Percentiles rank a stretch among this genome's conserved stretches.
Conservation (phyloP, 2,797 vertebrate species). For the Cynopterus sphinx region DNA sequence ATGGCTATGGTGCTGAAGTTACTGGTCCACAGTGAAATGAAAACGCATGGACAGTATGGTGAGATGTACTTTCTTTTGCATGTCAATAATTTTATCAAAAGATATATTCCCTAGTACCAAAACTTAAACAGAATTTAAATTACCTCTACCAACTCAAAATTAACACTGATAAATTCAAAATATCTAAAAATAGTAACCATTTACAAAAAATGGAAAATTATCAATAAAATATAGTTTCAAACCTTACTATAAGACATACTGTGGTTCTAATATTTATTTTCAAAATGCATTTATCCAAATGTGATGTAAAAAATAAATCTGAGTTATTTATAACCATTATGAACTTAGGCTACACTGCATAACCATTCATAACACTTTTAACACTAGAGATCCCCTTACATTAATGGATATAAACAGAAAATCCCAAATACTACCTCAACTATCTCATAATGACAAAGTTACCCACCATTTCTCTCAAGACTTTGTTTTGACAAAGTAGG, state of each 20-base stretch:
- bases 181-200: not conserved
- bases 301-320: constrained; percentile 26
- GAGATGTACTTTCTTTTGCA: constrained; percentile 52
- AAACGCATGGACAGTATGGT: not conserved
- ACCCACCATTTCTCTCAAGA: not conserved
- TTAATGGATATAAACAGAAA: not conserved
- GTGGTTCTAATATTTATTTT: not conserved
- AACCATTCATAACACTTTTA: not conserved
- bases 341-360: not conserved
- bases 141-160: constrained; percentile 22
- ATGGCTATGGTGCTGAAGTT: not conserved
- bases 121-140: constrained; percentile 13
- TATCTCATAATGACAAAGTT: not conserved
- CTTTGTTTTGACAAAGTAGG: not conserved
- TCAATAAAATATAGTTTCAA: constrained; percentile 30
- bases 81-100: constrained; percentile 95
- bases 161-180: not conserved
- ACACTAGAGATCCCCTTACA: not conserved
- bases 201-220: constrained; percentile 31
- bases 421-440: not conserved
- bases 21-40: not conserved
- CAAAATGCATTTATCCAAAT: not conserved
- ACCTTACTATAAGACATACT: not conserved
- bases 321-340: not conserved
- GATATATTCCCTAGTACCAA: constrained; percentile 77